Evolutionary conservation across 2,113 vertebrate genomes (phyloP).

Genomic region (Spea bombifrons): DNA sequence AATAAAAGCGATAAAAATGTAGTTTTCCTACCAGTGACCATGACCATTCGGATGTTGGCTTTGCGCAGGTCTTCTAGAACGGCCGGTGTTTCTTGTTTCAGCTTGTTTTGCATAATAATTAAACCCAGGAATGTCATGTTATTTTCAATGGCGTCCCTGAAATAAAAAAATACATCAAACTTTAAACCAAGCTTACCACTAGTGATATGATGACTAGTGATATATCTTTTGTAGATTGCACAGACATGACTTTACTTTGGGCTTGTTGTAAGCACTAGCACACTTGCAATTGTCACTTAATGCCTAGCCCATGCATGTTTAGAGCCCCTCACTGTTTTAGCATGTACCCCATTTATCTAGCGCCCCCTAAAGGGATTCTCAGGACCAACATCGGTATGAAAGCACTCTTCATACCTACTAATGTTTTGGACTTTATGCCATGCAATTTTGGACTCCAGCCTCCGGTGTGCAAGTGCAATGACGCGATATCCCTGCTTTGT

Average conservation of each 20-base stretch:
- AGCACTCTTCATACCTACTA: constrained; percentile 71
- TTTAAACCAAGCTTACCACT: no score
- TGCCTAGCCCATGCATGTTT: no score
- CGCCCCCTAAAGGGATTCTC: no score
- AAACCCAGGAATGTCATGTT: constrained; percentile 96
- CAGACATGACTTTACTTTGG: no score
- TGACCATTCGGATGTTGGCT: constrained; percentile 93
- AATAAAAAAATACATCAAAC: neutral
- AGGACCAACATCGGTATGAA: neutral
- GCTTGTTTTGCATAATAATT: constrained; percentile 97
- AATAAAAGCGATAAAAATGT: neutral
- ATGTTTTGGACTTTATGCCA: constrained; percentile 97
- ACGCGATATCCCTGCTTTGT: constrained; percentile 95
- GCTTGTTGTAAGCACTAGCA: no score
- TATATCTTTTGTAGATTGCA: no score
- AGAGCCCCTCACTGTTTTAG: no score
- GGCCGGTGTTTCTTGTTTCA: constrained; percentile 86
- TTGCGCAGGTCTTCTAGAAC: constrained; percentile 85
- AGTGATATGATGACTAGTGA: no score
- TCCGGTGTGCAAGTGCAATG: constrained; percentile 91
- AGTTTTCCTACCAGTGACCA: constrained; percentile 87
- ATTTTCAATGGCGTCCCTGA: constrained; percentile 88
- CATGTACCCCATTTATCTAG: no score
- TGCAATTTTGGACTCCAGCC: constrained; percentile 85
- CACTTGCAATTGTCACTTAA: no score